Conservation (phyloP, 2,113 vertebrate genomes). For the Hystrix brachyura region DNA sequence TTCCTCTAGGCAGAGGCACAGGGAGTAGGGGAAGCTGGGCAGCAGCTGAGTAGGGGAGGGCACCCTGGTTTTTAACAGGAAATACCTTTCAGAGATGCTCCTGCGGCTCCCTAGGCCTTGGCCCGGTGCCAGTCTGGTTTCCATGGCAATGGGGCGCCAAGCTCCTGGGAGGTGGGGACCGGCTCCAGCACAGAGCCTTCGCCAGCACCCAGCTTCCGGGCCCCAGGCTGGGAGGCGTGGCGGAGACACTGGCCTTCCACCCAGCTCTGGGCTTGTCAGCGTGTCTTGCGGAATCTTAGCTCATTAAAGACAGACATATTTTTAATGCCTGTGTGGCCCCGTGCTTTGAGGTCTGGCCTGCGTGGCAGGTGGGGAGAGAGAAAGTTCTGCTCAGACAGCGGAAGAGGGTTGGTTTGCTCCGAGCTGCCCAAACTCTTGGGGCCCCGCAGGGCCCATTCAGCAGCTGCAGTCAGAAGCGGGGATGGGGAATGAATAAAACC, state of each 20-base stretch:
- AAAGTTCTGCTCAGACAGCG: neutral
- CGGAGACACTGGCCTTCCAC: conserved; percentile 67
- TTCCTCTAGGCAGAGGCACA: conserved; percentile 16
- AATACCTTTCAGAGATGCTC: conserved; percentile 64
- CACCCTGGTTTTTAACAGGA: conserved; percentile 61
- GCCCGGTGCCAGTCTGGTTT: conserved; percentile 71
- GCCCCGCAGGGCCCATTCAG: neutral
- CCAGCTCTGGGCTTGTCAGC: conserved; percentile 72
- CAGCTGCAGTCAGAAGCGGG: neutral
- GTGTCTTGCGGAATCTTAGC: conserved; percentile 80
- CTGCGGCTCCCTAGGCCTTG: conserved; percentile 37
- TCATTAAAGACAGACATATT: conserved; percentile 85
- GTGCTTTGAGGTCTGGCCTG: conserved; percentile 45
- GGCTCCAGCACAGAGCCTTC: conserved; percentile 51
- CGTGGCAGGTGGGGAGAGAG: neutral
- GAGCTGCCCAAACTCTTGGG: neutral
- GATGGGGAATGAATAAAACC: neutral
- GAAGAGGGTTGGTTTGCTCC: neutral
- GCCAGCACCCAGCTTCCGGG: neutral
- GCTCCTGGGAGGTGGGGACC: conserved; percentile 34
- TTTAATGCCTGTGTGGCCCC: conserved; percentile 76
- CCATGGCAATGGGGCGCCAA: conserved; percentile 72
- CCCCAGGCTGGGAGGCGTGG: conserved; percentile 24
- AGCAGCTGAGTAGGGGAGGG: conserved; percentile 54
- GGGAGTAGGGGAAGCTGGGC: conserved; percentile 28